These are phyloP conservation scores for Cerastoderma edule DNA, from an alignment of 2,888 invertebrate genomes.

Conservation along the genomic window DNA sequence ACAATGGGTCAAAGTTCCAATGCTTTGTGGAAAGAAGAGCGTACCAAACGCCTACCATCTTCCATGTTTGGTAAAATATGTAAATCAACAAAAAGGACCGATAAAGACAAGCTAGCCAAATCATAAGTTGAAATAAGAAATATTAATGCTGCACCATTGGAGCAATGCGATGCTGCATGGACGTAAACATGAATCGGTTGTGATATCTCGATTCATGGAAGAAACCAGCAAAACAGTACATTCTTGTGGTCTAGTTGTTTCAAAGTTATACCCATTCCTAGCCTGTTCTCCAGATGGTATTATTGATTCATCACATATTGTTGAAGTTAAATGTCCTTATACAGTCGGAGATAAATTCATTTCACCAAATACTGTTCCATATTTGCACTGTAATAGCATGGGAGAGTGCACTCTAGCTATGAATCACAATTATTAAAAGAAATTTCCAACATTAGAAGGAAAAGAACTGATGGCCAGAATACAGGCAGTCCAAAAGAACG, in stretches of 20 bases:
- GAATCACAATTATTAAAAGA: no score
- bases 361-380: slow-evolving; percentile 27
- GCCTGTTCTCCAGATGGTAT: slow-evolving; percentile 42
- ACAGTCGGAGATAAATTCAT: slow-evolving; percentile 18
- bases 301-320: slow-evolving; percentile 23
- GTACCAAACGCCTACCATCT: slow-evolving; percentile 31
- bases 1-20: slow-evolving; percentile 19
- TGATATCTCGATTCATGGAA: slow-evolving; percentile 17
- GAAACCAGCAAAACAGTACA: slow-evolving; percentile 10
- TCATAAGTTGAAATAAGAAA: not conserved
- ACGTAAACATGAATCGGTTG: slow-evolving; percentile 30
- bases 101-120: slow-evolving; percentile 15
- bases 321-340: slow-evolving; percentile 50
- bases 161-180: no score
- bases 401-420: no score
- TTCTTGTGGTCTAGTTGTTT: slow-evolving; percentile 32
- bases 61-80: slow-evolving; percentile 45
- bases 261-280: slow-evolving; percentile 29
- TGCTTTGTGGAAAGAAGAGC: slow-evolving; percentile 24
- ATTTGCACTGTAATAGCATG: slow-evolving; percentile 21
- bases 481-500: no score
- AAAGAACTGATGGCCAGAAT: no score
- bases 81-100: slow-evolving; percentile 13
- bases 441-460: no score
- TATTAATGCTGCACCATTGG: slow-evolving; percentile 12